phyloP scores from a whole-genome alignment of 2,797 vertebrate genomes.

The Catharus ustulatus region DNA sequence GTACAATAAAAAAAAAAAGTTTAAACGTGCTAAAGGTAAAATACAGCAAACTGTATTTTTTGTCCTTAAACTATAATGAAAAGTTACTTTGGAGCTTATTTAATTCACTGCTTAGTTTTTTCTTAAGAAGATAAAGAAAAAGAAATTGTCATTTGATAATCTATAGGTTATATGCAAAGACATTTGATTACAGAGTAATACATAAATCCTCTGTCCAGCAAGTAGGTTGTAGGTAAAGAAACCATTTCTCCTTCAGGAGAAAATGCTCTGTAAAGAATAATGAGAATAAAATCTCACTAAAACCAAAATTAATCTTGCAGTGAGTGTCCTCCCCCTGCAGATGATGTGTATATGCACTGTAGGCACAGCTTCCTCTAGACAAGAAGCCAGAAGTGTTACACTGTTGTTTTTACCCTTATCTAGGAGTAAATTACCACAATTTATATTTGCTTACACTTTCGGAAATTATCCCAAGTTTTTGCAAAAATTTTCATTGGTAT shows the following conservation, averaged over 20 bases:
- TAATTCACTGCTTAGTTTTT: constrained; percentile 27
- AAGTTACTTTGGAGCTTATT: constrained; percentile 51
- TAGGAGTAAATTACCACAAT: background rate
- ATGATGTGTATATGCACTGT: background rate
- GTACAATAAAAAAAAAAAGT: constrained; percentile 6
- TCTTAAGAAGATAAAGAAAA: constrained; percentile 21
- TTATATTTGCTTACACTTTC: background rate
- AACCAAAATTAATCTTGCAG: background rate
- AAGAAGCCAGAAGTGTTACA: background rate
- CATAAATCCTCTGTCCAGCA: background rate
- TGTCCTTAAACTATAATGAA: constrained; percentile 64
- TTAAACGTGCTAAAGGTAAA: constrained; percentile 75
- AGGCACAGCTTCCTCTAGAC: background rate
- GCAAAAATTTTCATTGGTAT: background rate
- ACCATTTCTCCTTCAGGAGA: background rate
- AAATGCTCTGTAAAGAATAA: background rate
- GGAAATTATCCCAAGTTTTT: background rate
- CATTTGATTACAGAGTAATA: constrained; percentile 14
- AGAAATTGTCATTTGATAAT: constrained; percentile 4
- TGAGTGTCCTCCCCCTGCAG: background rate
- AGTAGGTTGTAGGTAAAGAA: background rate
- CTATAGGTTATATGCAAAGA: constrained; percentile 10
- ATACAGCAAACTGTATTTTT: constrained; percentile 77
- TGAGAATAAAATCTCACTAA: background rate
- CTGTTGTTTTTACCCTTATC: background rate